A percentile compares a stretch with the other conserved stretches of the same genome.
Conservation (phyloP, 2,113 vertebrate genomes). For the Myodes glareolus region DNA sequence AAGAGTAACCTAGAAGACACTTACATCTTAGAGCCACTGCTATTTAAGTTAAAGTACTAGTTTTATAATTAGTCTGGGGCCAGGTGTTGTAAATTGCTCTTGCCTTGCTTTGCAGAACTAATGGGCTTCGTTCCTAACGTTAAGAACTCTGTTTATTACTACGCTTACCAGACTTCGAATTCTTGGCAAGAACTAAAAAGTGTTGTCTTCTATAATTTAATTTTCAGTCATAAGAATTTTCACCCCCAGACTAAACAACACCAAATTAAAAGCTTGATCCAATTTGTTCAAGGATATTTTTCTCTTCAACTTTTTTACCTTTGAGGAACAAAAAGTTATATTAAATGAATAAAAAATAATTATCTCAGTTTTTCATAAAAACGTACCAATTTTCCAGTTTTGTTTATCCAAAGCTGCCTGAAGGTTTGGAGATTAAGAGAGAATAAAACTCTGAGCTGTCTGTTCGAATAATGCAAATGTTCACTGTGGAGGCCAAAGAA, state of each 20-base stretch:
- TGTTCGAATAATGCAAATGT: conserved; percentile 9
- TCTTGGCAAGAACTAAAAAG: not conserved
- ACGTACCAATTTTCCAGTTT: conserved; percentile 33
- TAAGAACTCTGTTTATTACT: not conserved
- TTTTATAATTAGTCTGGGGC: not conserved
- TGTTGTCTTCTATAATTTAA: not conserved
- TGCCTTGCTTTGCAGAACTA: not conserved
- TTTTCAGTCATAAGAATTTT: conserved; percentile 53
- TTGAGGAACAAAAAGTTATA: conserved; percentile 30
- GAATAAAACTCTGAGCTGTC: not conserved
- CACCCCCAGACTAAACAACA: not conserved
- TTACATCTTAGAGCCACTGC: not conserved
- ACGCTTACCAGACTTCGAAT: not conserved
- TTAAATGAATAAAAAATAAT: conserved; percentile 54
- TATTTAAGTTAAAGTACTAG: not conserved
- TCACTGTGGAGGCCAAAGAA: not conserved
- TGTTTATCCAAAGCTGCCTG: conserved; percentile 17
- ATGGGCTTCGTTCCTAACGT: not conserved
- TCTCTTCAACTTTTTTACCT: conserved; percentile 32
- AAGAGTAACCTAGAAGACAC: not conserved
- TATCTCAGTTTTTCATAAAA: conserved; percentile 49
- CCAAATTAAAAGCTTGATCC: conserved; percentile 59
- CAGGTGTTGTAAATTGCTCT: conserved; percentile 2
- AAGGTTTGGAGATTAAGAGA: conserved; percentile 18
- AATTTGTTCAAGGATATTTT: conserved; percentile 46